Percentiles rank a stretch among this genome's conserved stretches.
These are phyloP conservation scores for Trichacis sp. DNA, from an alignment of 2,888 invertebrate genomes.

Conservation along the genomic window DNA sequence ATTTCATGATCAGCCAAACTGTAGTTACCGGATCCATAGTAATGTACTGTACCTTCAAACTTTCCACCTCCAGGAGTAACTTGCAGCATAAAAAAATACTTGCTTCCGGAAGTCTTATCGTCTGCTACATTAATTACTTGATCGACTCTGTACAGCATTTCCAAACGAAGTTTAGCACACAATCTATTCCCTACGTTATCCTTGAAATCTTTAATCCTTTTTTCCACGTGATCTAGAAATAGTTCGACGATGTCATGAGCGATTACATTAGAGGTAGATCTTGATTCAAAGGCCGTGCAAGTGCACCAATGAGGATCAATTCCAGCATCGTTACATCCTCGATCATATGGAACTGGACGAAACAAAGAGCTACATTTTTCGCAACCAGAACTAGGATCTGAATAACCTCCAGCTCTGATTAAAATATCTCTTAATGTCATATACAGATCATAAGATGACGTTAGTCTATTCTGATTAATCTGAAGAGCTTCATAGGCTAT, in stretches of 20 bases:
- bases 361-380: slow-evolving; percentile 77
- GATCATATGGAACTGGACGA: slow-evolving; percentile 71
- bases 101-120: slow-evolving; percentile 39
- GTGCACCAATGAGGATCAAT: slow-evolving; percentile 84
- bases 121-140: slow-evolving; percentile 68
- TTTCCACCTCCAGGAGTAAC: slow-evolving; percentile 78
- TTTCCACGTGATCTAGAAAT: slow-evolving; percentile 67
- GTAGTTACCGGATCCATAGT: slow-evolving; percentile 54
- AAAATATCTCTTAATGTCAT: slow-evolving; percentile 78
- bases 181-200: slow-evolving; percentile 55
- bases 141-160: slow-evolving; percentile 71
- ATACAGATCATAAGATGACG: slow-evolving; percentile 82
- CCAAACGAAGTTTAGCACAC: slow-evolving; percentile 72
- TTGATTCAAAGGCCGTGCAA: slow-evolving; percentile 74
- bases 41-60: slow-evolving; percentile 79
- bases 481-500: slow-evolving; percentile 72
- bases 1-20: slow-evolving; percentile 60
- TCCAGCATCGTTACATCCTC: slow-evolving; percentile 78
- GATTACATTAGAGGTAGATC: slow-evolving; percentile 69
- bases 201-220: slow-evolving; percentile 55
- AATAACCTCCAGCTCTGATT: slow-evolving; percentile 70
- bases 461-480: slow-evolving; percentile 76
- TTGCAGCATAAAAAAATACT: slow-evolving; percentile 78
- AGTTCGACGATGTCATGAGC: slow-evolving; percentile 71
- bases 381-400: slow-evolving; percentile 71